Evolutionary conservation across 2,797 vertebrate genomes (phyloP).

Genomic region (Pseudochromis fuscus): DNA sequence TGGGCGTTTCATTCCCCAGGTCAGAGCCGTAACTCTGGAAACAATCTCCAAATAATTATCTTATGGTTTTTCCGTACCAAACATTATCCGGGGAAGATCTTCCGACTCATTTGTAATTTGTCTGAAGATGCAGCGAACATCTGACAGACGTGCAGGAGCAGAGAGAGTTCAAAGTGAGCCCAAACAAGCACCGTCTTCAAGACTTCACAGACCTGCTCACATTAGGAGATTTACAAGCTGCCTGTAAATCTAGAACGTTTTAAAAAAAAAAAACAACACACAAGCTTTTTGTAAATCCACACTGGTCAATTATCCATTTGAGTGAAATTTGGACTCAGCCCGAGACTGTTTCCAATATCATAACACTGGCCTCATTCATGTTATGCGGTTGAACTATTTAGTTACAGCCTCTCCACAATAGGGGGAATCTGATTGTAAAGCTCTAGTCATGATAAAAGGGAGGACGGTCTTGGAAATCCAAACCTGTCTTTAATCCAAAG

Average conservation of each 20-base stretch:
- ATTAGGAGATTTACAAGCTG: conserved; percentile 26
- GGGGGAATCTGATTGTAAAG: conserved; percentile 80
- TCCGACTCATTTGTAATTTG: conserved; percentile 17
- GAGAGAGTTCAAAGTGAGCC: conserved; percentile 37
- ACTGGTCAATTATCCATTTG: conserved; percentile 40
- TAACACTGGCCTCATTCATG: conserved; percentile 61
- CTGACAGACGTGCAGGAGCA: conserved; percentile 27
- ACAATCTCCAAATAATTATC: conserved; percentile 19
- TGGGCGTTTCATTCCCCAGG: not conserved
- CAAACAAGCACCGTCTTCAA: conserved; percentile 22
- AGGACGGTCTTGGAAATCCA: conserved; percentile 73
- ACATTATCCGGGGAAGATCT: conserved; percentile 29
- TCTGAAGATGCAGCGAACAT: conserved; percentile 18
- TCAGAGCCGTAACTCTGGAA: conserved; percentile 34
- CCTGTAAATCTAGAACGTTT: conserved; percentile 16
- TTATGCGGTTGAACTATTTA: conserved; percentile 67
- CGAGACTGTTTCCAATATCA: conserved; percentile 69
- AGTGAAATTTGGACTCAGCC: conserved; percentile 50
- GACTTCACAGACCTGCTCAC: conserved; percentile 38
- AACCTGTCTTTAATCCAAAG: conserved; percentile 83
- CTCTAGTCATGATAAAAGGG: conserved; percentile 77
- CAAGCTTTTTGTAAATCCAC: conserved; percentile 24
- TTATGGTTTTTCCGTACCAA: conserved; percentile 8
- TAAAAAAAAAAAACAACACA: too few species aligned
- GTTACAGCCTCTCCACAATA: conserved; percentile 65